Evolutionary conservation across 2,113 vertebrate species (phyloP).

Genomic region (Cebidichthys violaceus): DNA sequence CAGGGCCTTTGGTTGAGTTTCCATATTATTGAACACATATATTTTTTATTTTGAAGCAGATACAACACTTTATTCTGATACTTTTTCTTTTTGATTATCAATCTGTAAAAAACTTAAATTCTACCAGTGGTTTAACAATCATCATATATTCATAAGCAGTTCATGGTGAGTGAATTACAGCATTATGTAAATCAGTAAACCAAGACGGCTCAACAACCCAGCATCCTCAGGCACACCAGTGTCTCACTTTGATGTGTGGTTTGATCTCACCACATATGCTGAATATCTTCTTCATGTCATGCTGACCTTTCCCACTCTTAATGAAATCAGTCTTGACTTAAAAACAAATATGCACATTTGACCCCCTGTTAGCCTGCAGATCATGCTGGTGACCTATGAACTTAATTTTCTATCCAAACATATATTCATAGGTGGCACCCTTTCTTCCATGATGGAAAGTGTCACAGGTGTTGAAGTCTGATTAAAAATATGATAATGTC

Average conservation of each 20-base stretch:
- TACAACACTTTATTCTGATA: neutral
- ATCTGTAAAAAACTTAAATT: neutral
- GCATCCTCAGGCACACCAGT: constrained; percentile 47
- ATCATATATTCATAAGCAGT: neutral
- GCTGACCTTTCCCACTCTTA: constrained; percentile 91
- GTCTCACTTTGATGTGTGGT: constrained; percentile 36
- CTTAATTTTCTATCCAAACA: constrained; percentile 91
- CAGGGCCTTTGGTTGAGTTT: constrained; percentile 49
- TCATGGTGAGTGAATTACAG: constrained; percentile 61
- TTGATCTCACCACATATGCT: constrained; percentile 54
- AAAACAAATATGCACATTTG: constrained; percentile 96
- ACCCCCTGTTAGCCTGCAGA: constrained; percentile 88
- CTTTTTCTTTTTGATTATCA: neutral
- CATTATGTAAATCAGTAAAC: constrained; percentile 63
- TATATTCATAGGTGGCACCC: constrained; percentile 90
- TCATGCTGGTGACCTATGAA: constrained; percentile 86
- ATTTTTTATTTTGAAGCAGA: constrained; percentile 36
- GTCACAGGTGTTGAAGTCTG: constrained; percentile 79
- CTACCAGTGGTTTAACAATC: constrained; percentile 2
- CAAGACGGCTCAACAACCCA: constrained; percentile 49
- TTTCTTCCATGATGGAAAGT: constrained; percentile 81
- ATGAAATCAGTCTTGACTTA: constrained; percentile 90
- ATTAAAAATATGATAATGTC: constrained; percentile 85
- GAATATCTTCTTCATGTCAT: constrained; percentile 88
- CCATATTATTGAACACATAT: constrained; percentile 41